Evolutionary conservation across 2,888 invertebrate genomes (phyloP), one percentile per base, ranked within the genome.

Genomic region (Ennomos quercinarius): DNA sequence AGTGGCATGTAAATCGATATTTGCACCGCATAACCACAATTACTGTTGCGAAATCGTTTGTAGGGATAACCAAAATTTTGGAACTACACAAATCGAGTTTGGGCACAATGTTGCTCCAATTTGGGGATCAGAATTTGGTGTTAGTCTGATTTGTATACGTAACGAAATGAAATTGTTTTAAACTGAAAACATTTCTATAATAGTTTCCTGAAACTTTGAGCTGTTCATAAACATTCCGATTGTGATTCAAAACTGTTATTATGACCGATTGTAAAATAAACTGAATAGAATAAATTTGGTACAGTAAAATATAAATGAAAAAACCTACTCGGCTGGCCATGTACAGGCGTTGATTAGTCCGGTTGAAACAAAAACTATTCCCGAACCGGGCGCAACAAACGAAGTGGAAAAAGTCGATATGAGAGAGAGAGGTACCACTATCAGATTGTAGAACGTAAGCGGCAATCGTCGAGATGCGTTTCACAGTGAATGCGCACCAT

Each of bases 1-100:
- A 89, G 89, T 84, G 86, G 86, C 87, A 89, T 91, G 90, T 91
- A 89, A 91, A 92, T 92, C 91, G 90, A 91, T 91, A 91, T 89
- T 89, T 89, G 89, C 89, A 89, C 89, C 88, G 81, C 86, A 89
- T 84, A 83, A 86, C 88, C 88, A 81, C 86, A 88, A 87, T 87
- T 86, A 86, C 85, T 67, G 72, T 64, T 63, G 70, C 80, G 75
- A 79, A 86, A 85, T 82, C 78, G 83, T 84, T 83, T 74, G 76
- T 75, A 77, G 79, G 74, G 70, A 58, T 68, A 71, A 73, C 72
- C 76, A 63, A 76, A 80, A 81, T 76, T 83, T 75, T 77, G 74
- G 72, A 74, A 61, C 61, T 66, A 67, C 57, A 54, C 63, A 73
- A 59, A 63, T 55, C 45, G 57, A 46, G 59, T 63, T 59, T 57